Percentiles rank a stretch among this genome's conserved stretches.
Conservation (phyloP, 1,140 invertebrate species). For the Prorops nasuta region DNA sequence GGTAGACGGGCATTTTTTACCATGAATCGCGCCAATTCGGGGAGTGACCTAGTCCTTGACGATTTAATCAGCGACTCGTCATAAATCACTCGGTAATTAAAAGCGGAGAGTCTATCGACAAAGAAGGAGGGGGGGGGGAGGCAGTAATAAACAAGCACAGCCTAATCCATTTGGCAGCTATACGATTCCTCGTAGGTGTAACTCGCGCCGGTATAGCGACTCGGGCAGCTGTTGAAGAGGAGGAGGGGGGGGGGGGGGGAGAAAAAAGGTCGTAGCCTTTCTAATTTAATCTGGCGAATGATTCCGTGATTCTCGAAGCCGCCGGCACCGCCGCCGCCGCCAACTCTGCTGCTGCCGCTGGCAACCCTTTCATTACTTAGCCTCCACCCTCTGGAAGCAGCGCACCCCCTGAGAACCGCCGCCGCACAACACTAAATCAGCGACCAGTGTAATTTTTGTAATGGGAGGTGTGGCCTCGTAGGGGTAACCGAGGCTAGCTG, state of each 20-base stretch:
- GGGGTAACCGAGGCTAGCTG: constrained; percentile 26
- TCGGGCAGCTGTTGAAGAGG: no score
- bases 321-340: constrained; percentile 18
- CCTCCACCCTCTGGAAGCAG: constrained; percentile 27
- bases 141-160: constrained; percentile 27
- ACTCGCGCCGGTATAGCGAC: no score
- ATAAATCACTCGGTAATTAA: constrained; percentile 41
- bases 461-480: constrained; percentile 56
- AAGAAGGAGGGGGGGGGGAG: constrained; percentile 10
- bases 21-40: constrained; percentile 13
- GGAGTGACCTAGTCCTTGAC: constrained; percentile 18
- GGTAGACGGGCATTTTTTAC: not conserved
- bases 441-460: constrained; percentile 58
- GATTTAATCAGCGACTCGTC: constrained; percentile 33
- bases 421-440: constrained; percentile 55
- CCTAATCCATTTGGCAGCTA: constrained; percentile 37
- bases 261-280: constrained; percentile 44
- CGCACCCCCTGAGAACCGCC: constrained; percentile 36
- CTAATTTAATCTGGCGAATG: constrained; percentile 59
- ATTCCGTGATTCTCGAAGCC: constrained; percentile 55
- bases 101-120: constrained; percentile 26
- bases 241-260: no score
- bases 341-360: no score
- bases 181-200: no score
- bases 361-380: constrained; percentile 59